These are phyloP conservation scores for Xenopus borealis DNA, from an alignment of 2,113 vertebrate species.

Conservation along the genomic window DNA sequence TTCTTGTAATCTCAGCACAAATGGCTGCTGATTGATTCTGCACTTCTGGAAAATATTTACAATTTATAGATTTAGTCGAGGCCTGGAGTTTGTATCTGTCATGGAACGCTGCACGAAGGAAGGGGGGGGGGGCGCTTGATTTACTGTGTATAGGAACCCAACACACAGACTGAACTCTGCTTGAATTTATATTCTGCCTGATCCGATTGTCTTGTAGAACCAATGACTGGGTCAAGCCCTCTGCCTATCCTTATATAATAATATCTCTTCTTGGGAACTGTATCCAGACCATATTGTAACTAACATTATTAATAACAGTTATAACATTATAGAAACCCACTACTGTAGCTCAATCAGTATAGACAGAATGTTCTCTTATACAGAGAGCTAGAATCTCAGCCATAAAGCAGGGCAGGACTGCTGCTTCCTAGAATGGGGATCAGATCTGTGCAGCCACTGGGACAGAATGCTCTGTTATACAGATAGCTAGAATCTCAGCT, in stretches of 20 bases:
- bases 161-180: conserved; percentile 52
- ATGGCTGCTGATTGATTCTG: conserved; percentile 43
- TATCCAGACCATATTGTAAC: too few relatives aligned
- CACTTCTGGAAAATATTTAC: conserved; percentile 64
- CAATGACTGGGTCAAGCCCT: conserved; percentile 46
- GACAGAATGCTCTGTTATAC: too few relatives aligned
- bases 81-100: conserved; percentile 75
- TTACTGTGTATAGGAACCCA: conserved; percentile 55
- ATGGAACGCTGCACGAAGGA: conserved; percentile 56
- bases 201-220: conserved; percentile 30
- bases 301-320: too few relatives aligned
- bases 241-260: background rate
- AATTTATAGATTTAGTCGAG: conserved; percentile 48
- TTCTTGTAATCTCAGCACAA: conserved; percentile 5
- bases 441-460: too few relatives aligned
- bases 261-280: too few relatives aligned
- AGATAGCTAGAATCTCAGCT: too few relatives aligned
- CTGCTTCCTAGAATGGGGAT: too few relatives aligned
- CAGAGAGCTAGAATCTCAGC: too few relatives aligned
- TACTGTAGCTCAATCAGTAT: too few relatives aligned
- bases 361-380: too few relatives aligned
- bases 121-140: conserved; percentile 44
- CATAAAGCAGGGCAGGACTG: too few relatives aligned
- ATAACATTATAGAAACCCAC: too few relatives aligned
- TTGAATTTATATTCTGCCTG: conserved; percentile 55